phyloP scores from a whole-genome alignment of 2,888 invertebrate genomes.

The Xestia sexstrigata region DNA sequence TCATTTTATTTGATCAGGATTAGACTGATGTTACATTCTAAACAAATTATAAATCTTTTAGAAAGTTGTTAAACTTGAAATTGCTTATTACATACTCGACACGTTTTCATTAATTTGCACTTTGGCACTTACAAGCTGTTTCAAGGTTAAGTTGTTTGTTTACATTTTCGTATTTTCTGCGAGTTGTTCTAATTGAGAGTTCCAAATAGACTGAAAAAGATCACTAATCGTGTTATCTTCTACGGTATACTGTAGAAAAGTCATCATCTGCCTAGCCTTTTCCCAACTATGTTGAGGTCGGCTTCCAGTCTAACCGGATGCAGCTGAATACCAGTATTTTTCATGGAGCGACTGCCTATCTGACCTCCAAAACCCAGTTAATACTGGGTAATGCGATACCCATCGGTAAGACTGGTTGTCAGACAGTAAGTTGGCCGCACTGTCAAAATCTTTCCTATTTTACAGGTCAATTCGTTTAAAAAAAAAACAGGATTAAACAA shows the following conservation, averaged over 20 bases:
- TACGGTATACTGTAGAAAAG: not conserved
- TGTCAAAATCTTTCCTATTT: not conserved
- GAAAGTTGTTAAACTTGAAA: slow-evolving; percentile 15
- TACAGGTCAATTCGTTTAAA: not conserved
- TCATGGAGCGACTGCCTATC: too few species aligned
- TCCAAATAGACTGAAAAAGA: not conserved
- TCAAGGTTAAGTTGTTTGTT: slow-evolving; percentile 1
- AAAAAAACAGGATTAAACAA: not conserved
- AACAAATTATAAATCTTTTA: slow-evolving; percentile 3
- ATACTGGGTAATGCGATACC: too few species aligned
- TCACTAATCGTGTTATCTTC: not conserved
- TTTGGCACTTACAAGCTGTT: too few species aligned
- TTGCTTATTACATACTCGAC: not conserved
- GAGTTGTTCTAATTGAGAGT: not conserved
- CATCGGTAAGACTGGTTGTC: too few species aligned
- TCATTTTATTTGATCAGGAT: not conserved
- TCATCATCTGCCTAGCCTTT: too few species aligned
- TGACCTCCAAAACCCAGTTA: too few species aligned
- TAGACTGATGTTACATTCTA: not conserved
- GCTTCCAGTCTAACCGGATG: too few species aligned
- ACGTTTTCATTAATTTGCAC: slow-evolving; percentile 2
- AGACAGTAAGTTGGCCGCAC: too few species aligned
- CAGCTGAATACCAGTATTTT: too few species aligned
- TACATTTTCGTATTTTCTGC: not conserved
- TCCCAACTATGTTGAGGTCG: too few species aligned